Percentiles rank a stretch among this genome's conserved stretches.
Conservation (phyloP, 2,113 vertebrate genomes). For the Nesogale talazaci region DNA sequence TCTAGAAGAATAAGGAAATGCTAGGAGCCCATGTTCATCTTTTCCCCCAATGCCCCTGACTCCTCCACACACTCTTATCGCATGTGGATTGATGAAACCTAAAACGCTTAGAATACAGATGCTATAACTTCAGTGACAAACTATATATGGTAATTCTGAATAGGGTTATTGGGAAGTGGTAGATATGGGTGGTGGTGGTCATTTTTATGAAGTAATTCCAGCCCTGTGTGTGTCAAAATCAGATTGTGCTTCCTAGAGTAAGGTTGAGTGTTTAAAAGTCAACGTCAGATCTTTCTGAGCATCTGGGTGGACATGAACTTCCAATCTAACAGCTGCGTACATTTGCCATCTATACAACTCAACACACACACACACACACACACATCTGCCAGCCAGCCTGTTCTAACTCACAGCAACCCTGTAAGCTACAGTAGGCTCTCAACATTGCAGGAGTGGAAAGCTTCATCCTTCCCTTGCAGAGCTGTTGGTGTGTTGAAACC, state of each 20-base stretch:
- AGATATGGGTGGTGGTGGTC: not conserved
- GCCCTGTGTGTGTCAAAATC: not conserved
- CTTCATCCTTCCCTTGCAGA: no score
- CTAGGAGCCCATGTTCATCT: conserved; percentile 49
- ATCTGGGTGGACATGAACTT: not conserved
- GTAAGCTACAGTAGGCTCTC: no score
- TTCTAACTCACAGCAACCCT: no score
- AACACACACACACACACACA: not conserved
- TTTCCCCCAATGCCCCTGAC: not conserved
- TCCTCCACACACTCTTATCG: not conserved
- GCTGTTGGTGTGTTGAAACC: no score
- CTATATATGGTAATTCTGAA: not conserved
- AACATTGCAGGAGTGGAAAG: no score
- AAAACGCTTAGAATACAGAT: not conserved
- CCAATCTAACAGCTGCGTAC: not conserved
- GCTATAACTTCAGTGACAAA: no score
- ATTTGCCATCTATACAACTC: not conserved
- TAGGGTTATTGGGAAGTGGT: not conserved
- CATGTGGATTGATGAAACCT: not conserved
- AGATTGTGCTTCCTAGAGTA: not conserved
- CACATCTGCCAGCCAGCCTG: no score
- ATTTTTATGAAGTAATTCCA: not conserved
- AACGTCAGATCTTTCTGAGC: not conserved
- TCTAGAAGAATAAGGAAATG: not conserved
- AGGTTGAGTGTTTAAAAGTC: not conserved